phyloP scores from a whole-genome alignment of 2,888 invertebrate genomes.

The Protodeltote pygarga region DNA sequence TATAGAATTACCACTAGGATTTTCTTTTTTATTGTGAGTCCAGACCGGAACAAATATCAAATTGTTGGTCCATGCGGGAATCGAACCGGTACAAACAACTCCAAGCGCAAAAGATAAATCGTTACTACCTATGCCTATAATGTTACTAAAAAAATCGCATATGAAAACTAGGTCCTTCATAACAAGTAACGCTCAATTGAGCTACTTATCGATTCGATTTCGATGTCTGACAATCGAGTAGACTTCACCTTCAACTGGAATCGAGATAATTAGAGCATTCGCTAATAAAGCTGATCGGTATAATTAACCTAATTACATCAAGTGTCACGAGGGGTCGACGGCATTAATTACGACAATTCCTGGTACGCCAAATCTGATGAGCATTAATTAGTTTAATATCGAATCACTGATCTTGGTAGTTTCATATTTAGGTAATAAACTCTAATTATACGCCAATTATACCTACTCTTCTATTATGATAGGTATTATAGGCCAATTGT shows the following conservation, averaged over 20 bases:
- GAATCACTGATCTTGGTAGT: constrained; percentile 18
- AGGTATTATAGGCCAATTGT: no score
- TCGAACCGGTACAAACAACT: no score
- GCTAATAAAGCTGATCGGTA: constrained; percentile 75
- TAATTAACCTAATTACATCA: constrained; percentile 81
- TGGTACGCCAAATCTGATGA: constrained; percentile 63
- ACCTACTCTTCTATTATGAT: no score
- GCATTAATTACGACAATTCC: constrained; percentile 68
- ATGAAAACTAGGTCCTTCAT: not conserved
- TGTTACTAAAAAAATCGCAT: no score
- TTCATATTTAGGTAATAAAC: constrained; percentile 4
- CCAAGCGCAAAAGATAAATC: no score
- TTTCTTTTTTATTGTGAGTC: no score
- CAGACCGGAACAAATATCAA: no score
- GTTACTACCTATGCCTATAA: no score
- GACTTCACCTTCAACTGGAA: constrained; percentile 59
- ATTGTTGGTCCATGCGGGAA: no score
- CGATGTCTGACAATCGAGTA: constrained; percentile 34
- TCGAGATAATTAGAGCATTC: constrained; percentile 73
- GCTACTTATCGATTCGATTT: constrained; percentile 38
- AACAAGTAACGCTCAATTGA: constrained; percentile 3
- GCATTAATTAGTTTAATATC: constrained; percentile 54
- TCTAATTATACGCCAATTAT: no score
- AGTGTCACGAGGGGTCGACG: constrained; percentile 66
- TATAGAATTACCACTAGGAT: no score